Evolutionary conservation across 2,888 invertebrate genomes (phyloP).

Genomic region (Rugalucina vietnamica): DNA sequence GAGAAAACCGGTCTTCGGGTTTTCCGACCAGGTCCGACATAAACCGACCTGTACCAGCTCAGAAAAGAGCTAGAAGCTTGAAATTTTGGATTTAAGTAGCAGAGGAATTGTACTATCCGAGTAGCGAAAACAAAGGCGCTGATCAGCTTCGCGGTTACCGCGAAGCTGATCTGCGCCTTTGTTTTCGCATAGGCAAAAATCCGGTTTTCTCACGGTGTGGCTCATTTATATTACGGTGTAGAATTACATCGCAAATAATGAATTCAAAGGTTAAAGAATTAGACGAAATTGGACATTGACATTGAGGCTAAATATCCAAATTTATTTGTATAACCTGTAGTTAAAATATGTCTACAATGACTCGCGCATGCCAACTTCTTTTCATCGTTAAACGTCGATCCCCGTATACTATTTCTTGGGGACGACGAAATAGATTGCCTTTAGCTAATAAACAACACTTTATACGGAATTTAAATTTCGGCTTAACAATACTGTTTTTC

Average conservation of each 20-base stretch:
- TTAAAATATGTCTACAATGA: slow-evolving; percentile 9
- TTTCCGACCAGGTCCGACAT: no score
- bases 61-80: no score
- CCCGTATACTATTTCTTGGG: neutral
- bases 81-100: no score
- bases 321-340: slow-evolving; percentile 8
- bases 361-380: slow-evolving; percentile 4
- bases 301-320: slow-evolving; percentile 16
- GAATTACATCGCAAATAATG: neutral
- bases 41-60: no score
- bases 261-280: slow-evolving; percentile 1
- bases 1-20: no score
- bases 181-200: no score
- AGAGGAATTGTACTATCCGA: no score
- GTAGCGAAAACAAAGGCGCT: no score
- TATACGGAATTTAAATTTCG: slow-evolving; percentile 13
- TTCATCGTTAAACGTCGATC: neutral
- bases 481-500: slow-evolving; percentile 9
- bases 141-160: no score
- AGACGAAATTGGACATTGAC: slow-evolving; percentile 16
- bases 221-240: no score
- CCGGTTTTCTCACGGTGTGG: no score
- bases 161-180: no score
- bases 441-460: slow-evolving; percentile 13
- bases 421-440: neutral